These are phyloP conservation scores for Malacoraja senta DNA, from an alignment of 2,797 vertebrate species.

Conservation along the genomic window DNA sequence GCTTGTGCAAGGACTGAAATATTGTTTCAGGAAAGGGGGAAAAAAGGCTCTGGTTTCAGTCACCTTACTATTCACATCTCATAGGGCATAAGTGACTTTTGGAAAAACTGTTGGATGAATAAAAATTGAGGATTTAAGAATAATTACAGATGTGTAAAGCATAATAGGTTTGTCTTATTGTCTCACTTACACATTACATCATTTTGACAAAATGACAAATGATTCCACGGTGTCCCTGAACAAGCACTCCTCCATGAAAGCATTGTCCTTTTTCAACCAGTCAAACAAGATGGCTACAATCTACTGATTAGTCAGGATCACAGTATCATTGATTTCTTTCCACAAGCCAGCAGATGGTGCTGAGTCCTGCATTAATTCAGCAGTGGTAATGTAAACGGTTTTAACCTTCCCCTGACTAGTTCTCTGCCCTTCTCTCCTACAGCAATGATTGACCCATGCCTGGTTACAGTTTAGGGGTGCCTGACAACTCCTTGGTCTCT, in stretches of 20 bases:
- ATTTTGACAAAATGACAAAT: not conserved
- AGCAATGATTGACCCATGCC: not conserved
- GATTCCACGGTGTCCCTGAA: not conserved
- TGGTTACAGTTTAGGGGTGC: not conserved
- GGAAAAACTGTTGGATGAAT: not conserved
- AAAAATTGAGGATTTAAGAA: not conserved
- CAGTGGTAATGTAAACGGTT: not conserved
- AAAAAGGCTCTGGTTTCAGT: not conserved
- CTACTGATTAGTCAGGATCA: slow-evolving; percentile 5
- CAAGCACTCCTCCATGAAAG: not conserved
- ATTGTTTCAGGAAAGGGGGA: not conserved
- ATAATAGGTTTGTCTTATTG: not conserved
- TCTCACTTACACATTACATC: not conserved
- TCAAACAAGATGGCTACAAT: not conserved
- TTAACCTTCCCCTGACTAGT: not conserved
- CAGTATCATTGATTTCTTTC: not conserved
- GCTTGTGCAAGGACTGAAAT: not conserved
- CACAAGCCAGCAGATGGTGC: slow-evolving; percentile 29
- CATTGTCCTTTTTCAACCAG: not conserved
- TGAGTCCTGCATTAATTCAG: not conserved
- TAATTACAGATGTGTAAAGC: not conserved
- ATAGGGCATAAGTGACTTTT: not conserved
- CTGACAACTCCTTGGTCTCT: not conserved
- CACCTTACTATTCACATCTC: not conserved
- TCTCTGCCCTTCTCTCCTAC: not conserved